Evolutionary conservation across 2,888 invertebrate species (phyloP).

Genomic region (Rotaria socialis): DNA sequence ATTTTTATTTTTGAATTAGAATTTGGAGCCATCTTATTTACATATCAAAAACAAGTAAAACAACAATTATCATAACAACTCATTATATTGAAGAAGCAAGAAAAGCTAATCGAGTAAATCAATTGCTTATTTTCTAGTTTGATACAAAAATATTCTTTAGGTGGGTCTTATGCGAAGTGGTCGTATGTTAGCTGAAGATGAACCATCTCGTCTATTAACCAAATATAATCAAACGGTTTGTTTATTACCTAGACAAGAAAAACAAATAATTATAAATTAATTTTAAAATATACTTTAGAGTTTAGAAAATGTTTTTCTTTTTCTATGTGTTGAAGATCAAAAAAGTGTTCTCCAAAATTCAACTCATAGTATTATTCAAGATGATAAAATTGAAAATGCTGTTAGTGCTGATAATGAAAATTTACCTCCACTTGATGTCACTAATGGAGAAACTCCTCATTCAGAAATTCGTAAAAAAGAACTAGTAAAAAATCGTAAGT

Average conservation of each 20-base stretch:
- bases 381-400: background rate
- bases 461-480: background rate
- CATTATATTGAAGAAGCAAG: constrained; percentile 89
- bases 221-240: constrained; percentile 50
- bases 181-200: constrained; percentile 80
- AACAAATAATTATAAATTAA: background rate
- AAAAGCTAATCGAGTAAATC: constrained; percentile 49
- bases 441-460: background rate
- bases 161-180: constrained; percentile 91
- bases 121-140: background rate
- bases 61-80: constrained; percentile 88
- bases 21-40: constrained; percentile 89
- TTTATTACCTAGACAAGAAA: background rate
- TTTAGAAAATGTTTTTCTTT: constrained; percentile 85
- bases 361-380: background rate
- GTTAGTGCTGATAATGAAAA: background rate
- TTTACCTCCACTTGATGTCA: background rate
- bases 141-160: constrained; percentile 39
- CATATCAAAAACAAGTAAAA: constrained; percentile 80
- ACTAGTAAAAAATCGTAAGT: constrained; percentile 6
- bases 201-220: constrained; percentile 70
- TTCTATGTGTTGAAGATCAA: constrained; percentile 64
- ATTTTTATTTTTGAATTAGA: constrained; percentile 60
- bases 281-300: constrained; percentile 54
- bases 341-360: background rate